Evolutionary conservation across 2,797 vertebrate species (phyloP), one percentile per base, ranked within the genome.

Genomic region (Pseudochaenichthys georgianus): DNA sequence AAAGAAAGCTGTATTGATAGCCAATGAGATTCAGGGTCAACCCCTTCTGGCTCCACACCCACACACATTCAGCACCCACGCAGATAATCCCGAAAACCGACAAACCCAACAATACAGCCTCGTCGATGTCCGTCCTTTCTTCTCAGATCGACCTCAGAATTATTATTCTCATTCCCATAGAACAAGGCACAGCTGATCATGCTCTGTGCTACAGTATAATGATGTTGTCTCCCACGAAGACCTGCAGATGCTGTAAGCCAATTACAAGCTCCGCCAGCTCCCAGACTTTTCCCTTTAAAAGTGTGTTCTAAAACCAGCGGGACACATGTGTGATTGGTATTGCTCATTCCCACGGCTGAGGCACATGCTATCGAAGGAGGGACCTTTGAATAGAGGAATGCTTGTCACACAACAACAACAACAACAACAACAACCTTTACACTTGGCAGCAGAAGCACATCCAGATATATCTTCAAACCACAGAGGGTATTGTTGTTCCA

Each of bases 261-360:
- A 86, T 86, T 84, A 84, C 68, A 79, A 76, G 82, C 83, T 66
- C 55, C 31, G 1, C 51, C 75, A 75, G 64, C 51, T 83, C 75
- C 52, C 64, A 41, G 64, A 38, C 62, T 53, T 13, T 60, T 67
- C 61, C 9, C 15, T 80, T 80, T 60, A 67, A 68, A 68, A 79
- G 61, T 61, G 61, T 66, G 73, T 41, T 80, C 21, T 17, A 62
- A 80, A 78, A 68, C 77, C 77, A 64, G 74, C 7, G 2, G 34
- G 73, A 81, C 62, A 53, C 81, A 75, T 77, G 13, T 54, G 45
- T 19, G 59, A 75, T 52, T 48, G 47, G 55, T 47, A 71, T 31
- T 31, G 75, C 70, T 70, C 38, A 42, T 68, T 38, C 34, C 8
- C 34, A 38, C 9, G 34, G 34, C 34, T 38, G 8, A 38, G 34